Evolutionary conservation across 2,888 invertebrate species (phyloP).

Genomic region (Selenia dentaria): DNA sequence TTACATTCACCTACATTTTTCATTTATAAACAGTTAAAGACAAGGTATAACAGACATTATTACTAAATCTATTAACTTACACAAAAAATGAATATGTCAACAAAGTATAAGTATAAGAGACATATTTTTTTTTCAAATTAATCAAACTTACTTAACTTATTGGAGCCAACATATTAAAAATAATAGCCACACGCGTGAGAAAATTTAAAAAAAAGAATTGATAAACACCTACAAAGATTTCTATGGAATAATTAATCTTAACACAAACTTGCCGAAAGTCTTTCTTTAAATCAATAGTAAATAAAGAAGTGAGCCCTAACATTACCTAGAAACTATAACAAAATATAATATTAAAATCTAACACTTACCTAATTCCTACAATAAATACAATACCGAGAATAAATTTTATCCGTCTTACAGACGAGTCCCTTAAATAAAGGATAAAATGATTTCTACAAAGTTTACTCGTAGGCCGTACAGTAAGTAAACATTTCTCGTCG

Average conservation of each 20-base stretch:
- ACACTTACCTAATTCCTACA: constrained; percentile 25
- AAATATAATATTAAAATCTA: constrained; percentile 6
- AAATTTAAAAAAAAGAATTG: too few relatives aligned
- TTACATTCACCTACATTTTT: constrained; percentile 57
- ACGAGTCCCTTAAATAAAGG: constrained; percentile 46
- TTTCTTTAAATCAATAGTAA: constrained; percentile 3
- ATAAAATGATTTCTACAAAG: constrained; percentile 48
- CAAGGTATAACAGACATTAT: background rate
- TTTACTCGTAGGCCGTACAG: constrained; percentile 45
- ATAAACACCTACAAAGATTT: too few relatives aligned
- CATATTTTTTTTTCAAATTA: too few relatives aligned
- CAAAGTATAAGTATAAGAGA: too few relatives aligned
- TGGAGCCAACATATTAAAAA: too few relatives aligned
- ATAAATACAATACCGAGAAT: constrained; percentile 35
- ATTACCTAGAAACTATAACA: background rate
- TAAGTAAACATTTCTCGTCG: constrained; percentile 20
- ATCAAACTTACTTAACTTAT: too few relatives aligned
- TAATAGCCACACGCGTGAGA: too few relatives aligned
- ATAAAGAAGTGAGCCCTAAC: constrained; percentile 2
- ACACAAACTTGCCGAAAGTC: background rate
- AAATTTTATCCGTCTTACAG: constrained; percentile 66
- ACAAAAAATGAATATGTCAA: too few relatives aligned
- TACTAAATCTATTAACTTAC: constrained; percentile 1
- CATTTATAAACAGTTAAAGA: constrained; percentile 37
- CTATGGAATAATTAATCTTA: too few relatives aligned